These are phyloP conservation scores for Notothenia rossii DNA, from an alignment of 2,113 vertebrate species.

Conservation along the genomic window DNA sequence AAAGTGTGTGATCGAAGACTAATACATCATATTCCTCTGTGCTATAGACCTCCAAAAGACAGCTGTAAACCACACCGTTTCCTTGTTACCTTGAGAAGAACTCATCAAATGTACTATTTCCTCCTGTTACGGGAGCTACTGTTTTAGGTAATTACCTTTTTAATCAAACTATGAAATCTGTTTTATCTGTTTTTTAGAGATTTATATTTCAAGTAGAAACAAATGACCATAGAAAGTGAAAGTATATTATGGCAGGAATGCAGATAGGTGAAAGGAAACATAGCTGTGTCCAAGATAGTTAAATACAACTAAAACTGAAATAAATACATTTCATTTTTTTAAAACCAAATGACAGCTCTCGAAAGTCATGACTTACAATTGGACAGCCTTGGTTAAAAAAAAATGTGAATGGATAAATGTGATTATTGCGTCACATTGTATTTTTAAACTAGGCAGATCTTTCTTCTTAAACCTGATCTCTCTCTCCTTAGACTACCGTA, in stretches of 20 bases:
- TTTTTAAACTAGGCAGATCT: background rate
- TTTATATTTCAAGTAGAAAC: background rate
- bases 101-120: background rate
- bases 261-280: background rate
- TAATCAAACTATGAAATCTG: background rate
- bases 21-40: background rate
- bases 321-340: background rate
- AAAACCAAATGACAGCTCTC: background rate
- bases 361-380: background rate
- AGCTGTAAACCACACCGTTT: background rate
- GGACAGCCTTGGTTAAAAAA: background rate
- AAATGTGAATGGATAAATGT: background rate
- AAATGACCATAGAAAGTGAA: no score
- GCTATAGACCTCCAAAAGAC: background rate
- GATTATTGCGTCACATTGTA: background rate
- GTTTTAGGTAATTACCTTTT: background rate
- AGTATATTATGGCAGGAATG: background rate
- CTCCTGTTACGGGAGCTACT: background rate
- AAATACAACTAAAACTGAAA: background rate
- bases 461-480: constrained; percentile 7
- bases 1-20: background rate
- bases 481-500: background rate
- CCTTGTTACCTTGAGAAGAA: background rate
- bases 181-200: background rate
- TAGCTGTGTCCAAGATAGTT: no score